Percentiles rank a stretch among this genome's conserved stretches.
Evolutionary conservation across 2,888 invertebrate species (phyloP).

Genomic region (Epinotia nisella): DNA sequence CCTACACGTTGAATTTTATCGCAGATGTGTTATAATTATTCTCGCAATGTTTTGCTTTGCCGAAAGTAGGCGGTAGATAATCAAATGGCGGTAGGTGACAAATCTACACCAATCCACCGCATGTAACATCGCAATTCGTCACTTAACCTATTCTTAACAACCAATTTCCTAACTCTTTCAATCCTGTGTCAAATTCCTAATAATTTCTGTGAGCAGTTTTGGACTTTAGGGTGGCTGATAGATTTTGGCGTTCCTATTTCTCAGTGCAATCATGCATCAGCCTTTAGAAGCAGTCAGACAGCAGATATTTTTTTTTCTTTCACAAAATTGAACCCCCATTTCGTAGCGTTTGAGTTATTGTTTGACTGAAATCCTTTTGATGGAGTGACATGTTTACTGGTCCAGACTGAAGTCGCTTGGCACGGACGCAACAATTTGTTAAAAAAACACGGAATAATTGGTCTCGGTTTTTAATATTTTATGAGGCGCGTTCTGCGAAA

Average conservation of each 20-base stretch:
- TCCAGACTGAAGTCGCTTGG: conserved; percentile 60
- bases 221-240: no score
- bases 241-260: neutral
- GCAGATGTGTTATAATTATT: no score
- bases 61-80: no score
- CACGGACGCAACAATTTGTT: conserved; percentile 62
- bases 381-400: conserved; percentile 47
- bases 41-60: no score
- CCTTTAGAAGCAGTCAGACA: neutral
- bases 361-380: conserved; percentile 49
- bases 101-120: no score
- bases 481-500: conserved; percentile 16
- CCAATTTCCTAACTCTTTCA: no score
- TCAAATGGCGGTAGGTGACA: no score
- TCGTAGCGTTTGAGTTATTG: conserved; percentile 55
- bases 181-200: no score
- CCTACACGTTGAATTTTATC: no score
- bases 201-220: no score
- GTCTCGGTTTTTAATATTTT: conserved; percentile 50
- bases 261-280: neutral
- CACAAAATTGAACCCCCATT: conserved; percentile 19
- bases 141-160: no score
- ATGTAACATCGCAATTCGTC: no score
- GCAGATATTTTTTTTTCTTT: neutral
- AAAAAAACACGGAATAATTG: conserved; percentile 55